Evolutionary conservation across 2,888 invertebrate species (phyloP).

Genomic region (Atethmia centrago): DNA sequence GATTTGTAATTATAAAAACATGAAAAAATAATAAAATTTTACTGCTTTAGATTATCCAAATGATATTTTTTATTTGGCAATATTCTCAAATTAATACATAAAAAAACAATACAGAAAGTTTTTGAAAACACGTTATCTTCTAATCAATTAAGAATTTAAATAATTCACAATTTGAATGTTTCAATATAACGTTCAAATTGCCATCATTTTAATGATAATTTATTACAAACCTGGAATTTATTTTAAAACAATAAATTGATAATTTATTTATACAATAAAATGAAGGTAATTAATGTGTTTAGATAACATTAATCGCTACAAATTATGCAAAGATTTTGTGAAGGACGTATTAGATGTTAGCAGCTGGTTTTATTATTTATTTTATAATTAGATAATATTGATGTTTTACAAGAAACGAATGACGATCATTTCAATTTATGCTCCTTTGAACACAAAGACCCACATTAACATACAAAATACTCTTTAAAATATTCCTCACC

Average conservation of each 20-base stretch:
- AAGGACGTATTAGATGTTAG: constrained; percentile 28
- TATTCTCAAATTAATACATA: constrained; percentile 27
- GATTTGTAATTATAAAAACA: constrained; percentile 41
- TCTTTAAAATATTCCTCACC: not conserved
- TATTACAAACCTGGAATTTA: constrained; percentile 27
- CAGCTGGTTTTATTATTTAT: constrained; percentile 18
- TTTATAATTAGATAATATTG: not conserved
- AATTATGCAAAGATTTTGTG: constrained; percentile 37
- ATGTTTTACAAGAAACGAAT: not conserved
- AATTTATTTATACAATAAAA: constrained; percentile 38
- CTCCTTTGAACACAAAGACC: not conserved
- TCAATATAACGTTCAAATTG: constrained; percentile 33
- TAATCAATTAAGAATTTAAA: constrained; percentile 28
- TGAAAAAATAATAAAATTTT: constrained; percentile 31
- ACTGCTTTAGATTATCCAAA: constrained; percentile 16
- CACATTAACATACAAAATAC: not conserved
- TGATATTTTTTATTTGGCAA: constrained; percentile 16
- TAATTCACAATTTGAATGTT: constrained; percentile 28
- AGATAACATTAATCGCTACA: constrained; percentile 36
- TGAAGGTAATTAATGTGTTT: constrained; percentile 33
- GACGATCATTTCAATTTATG: not conserved
- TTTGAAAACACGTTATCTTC: constrained; percentile 28
- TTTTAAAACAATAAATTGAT: constrained; percentile 49
- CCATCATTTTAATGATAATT: constrained; percentile 42
- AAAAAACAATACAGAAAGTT: constrained; percentile 38